Evolutionary conservation across 2,888 invertebrate species (phyloP), one percentile per base, ranked within the genome.

Genomic region (Scaptomyza polygonia): DNA sequence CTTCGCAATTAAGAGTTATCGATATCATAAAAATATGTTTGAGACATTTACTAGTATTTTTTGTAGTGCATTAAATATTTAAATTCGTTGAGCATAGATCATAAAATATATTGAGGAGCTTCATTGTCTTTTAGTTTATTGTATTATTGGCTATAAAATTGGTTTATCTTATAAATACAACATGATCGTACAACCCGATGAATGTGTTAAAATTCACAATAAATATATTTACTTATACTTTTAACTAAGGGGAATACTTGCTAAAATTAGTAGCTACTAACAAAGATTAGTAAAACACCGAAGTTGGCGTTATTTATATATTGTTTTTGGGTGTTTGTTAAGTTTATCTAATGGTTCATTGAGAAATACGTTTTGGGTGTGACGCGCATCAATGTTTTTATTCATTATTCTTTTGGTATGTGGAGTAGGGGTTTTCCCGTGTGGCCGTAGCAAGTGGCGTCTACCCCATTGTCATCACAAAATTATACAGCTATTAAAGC

Each of bases 371-470:
- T 43, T 43, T 14, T 40, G 16, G 29, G 30, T 40, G 48, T 74
- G 57, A 69, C 70, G 58, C 47, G 36, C 11, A 18, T 52, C 52
- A 54, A 34, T 56, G 40, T 21, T 12, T 39, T 18, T 21, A 21
- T 21, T 21, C 21, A 32, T 3, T 9, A 32, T 5, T 11, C 18
- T 40, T 32, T 18, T n/a, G 18, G 34, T 53, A 34, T 32, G 12
- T 25, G 27, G 42, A 25, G 29, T 9, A 58, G 76, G 75, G 67
- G 32, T 62, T 72, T 71, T 65, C 73, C 73, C 58, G 16, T 18
- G 32, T 45, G 11, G 11, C 3, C 7, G 4, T 39, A 32, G 25
- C 29, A 40, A 40, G 51, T 27, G 52, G 18, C 42, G 43, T 30
- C 11, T n/a, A 34, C 5, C 3, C 44, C 48, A 63, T 63, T 67